Percentiles rank a stretch among this genome's conserved stretches.
Conservation (phyloP, 2,888 invertebrate genomes). For the Micropterix aruncella region DNA sequence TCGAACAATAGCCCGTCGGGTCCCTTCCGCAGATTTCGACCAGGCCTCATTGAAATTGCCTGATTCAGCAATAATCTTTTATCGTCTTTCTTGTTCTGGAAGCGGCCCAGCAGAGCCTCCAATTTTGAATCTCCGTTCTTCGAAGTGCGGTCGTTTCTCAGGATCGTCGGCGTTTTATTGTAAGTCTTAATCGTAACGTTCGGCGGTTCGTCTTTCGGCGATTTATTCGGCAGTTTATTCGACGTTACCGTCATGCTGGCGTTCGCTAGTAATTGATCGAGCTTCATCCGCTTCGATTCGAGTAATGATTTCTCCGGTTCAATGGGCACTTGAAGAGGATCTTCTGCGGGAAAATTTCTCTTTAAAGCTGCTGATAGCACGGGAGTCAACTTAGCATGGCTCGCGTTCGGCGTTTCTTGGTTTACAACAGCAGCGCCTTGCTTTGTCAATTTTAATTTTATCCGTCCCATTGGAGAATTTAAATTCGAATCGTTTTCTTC, state of each 20-base stretch:
- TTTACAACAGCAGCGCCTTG: slow-evolving; percentile 15
- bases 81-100: slow-evolving; percentile 28
- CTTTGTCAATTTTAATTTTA: slow-evolving; percentile 37
- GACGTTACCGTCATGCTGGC: slow-evolving; percentile 26
- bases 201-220: slow-evolving; percentile 19
- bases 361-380: slow-evolving; percentile 3
- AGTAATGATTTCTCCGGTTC: slow-evolving; percentile 24
- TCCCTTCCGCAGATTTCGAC: neutral
- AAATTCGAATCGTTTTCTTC: slow-evolving; percentile 5
- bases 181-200: neutral
- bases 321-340: slow-evolving; percentile 16
- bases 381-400: neutral
- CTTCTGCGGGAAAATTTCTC: slow-evolving; percentile 10
- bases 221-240: slow-evolving; percentile 17
- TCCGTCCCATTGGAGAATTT: slow-evolving; percentile 14
- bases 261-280: slow-evolving; percentile 30
- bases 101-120: slow-evolving; percentile 31
- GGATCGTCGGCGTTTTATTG: slow-evolving; percentile 4
- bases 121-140: slow-evolving; percentile 39
- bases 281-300: slow-evolving; percentile 29
- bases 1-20: slow-evolving; percentile 20
- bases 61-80: slow-evolving; percentile 24
- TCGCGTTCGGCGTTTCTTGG: neutral
- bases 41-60: slow-evolving; percentile 17
- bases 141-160: slow-evolving; percentile 30